Evolutionary conservation across 2,888 invertebrate genomes (phyloP), one percentile per base, ranked within the genome.

Genomic region (Balanococcus diminutus): DNA sequence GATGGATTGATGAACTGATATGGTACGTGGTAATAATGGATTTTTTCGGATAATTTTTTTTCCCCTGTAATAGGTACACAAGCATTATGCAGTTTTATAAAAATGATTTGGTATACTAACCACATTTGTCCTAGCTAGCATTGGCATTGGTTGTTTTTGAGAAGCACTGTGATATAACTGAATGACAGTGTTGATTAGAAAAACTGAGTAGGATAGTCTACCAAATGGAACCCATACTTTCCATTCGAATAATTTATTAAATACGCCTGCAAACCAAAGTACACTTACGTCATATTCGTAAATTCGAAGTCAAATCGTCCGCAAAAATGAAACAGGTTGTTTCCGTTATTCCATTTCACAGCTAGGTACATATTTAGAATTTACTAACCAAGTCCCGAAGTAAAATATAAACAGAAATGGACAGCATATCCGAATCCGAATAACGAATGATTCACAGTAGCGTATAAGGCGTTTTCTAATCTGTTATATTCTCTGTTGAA

Each of bases 391-490:
- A 83, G 28, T 56, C 83, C 83, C n/a, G 83, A 83, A 83, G 81
- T 75, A 28, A 46, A 51, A 36, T 75, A 86, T 61, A 87, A 4
- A 39, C 4, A 39, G 46, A 79, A 19, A 0, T 93, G 87, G 2
- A 92, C 87, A 0, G 91, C 89, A 0, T 91, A 90, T 0, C 92
- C 91, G 1, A 90, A 87, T 0, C 92, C 91, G 92, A 92, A 93
- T 0, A 91, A 89, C 0, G 92, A 91, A 51, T 93, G 89, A 88
- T 92, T 92, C 0, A 93, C 88, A 0, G 92, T 91, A 0, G 92
- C 92, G 88, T 93, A 93, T 9, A 92, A 85, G 0, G 92, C 92
- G 51, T 92, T 91, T 87, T 92, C 92, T 16, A 92, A 84, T 11
- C 19, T 11, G 28, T 72, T 22, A 22, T 72, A 72, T 72, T 16